Percentiles rank a stretch among this genome's conserved stretches.
Evolutionary conservation across 2,113 vertebrate genomes (phyloP).

Genomic region (Electrona antarctica): DNA sequence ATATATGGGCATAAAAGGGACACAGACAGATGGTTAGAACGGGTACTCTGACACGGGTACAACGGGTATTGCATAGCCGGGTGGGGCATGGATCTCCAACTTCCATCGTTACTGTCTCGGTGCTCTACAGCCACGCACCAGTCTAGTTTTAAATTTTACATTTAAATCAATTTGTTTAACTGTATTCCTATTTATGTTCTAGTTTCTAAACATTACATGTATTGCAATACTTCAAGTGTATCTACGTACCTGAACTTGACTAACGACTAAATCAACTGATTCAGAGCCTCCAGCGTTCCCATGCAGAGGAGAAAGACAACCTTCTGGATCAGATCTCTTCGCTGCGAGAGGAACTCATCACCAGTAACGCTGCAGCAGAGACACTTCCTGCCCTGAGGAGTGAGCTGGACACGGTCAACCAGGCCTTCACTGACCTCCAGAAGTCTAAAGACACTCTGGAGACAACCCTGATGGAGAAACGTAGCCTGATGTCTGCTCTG

Average conservation of each 20-base stretch:
- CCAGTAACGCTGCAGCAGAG: constrained; percentile 61
- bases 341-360: constrained; percentile 61
- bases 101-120: too few species aligned
- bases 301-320: constrained; percentile 70
- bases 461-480: constrained; percentile 65
- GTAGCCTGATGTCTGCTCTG: constrained; percentile 51
- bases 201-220: too few species aligned
- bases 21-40: too few species aligned
- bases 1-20: too few species aligned
- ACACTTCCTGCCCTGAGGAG: constrained; percentile 48
- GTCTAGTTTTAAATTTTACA: too few species aligned
- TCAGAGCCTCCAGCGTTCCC: constrained; percentile 62
- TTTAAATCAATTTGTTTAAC: too few species aligned
- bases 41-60: too few species aligned
- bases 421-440: constrained; percentile 68
- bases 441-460: constrained; percentile 69
- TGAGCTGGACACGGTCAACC: constrained; percentile 55
- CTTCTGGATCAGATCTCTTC: constrained; percentile 71
- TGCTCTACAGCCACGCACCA: too few species aligned
- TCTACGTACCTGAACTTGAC: neutral
- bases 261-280: neutral
- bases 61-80: too few species aligned
- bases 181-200: too few species aligned
- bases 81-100: too few species aligned
- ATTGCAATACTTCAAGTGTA: too few species aligned